These are phyloP conservation scores for Sturmia bella DNA, from an alignment of 2,888 invertebrate genomes.

Conservation along the genomic window DNA sequence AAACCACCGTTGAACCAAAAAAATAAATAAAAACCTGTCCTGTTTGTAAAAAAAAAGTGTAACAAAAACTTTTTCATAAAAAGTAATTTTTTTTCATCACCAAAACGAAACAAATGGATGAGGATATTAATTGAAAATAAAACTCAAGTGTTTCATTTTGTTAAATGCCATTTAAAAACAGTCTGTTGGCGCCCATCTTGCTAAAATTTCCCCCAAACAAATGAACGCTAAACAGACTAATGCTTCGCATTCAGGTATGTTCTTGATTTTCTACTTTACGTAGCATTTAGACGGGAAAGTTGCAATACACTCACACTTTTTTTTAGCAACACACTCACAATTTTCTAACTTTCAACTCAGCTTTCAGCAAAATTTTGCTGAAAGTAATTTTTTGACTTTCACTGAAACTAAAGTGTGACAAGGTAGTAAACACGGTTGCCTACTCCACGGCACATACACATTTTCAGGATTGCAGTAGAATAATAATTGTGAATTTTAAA, in stretches of 20 bases:
- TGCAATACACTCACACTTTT: too few relatives aligned
- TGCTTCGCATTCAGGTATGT: conserved; percentile 48
- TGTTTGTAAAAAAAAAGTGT: neutral
- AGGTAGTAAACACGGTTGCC: too few relatives aligned
- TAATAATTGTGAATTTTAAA: too few relatives aligned
- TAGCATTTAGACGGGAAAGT: too few relatives aligned
- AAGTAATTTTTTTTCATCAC: neutral
- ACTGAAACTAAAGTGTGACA: too few relatives aligned
- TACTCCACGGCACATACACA: too few relatives aligned
- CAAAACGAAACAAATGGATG: conserved; percentile 13
- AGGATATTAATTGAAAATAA: conserved; percentile 25
- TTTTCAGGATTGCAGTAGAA: too few relatives aligned
- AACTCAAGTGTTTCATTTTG: conserved; percentile 39
- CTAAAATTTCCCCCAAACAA: conserved; percentile 42
- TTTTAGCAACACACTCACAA: too few relatives aligned
- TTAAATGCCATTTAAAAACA: conserved; percentile 53
- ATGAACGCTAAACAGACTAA: conserved; percentile 57
- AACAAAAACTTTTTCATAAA: neutral
- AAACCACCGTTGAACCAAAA: too few relatives aligned
- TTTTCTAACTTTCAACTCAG: too few relatives aligned
- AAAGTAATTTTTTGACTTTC: too few relatives aligned
- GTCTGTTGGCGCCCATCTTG: conserved; percentile 40
- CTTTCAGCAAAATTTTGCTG: too few relatives aligned
- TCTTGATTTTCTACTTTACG: neutral
- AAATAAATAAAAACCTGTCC: neutral